These are phyloP conservation scores for Tricholaema leucomelas DNA, from an alignment of 2,113 vertebrate genomes.

Conservation along the genomic window DNA sequence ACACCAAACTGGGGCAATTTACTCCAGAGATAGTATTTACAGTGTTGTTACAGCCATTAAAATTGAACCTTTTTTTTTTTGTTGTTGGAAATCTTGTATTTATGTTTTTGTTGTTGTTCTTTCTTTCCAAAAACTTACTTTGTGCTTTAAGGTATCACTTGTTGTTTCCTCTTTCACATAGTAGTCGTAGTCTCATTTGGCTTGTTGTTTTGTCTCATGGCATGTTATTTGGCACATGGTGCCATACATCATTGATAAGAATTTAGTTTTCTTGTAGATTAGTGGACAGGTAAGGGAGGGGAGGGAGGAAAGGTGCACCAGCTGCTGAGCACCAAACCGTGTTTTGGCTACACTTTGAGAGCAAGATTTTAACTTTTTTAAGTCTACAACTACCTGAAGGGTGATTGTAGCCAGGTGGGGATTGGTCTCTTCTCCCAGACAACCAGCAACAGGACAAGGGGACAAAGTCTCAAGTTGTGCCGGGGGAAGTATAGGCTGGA, in stretches of 20 bases:
- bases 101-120: not conserved
- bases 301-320: not conserved
- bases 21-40: not conserved
- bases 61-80: not conserved
- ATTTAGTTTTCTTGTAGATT: not conserved
- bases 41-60: not conserved
- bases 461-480: too few relatives aligned
- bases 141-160: not conserved
- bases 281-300: rapidly evolving
- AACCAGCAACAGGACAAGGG: too few relatives aligned
- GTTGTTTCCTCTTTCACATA: not conserved
- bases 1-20: not conserved
- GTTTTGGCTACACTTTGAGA: not conserved
- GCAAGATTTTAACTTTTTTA: not conserved
- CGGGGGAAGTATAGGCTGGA: too few relatives aligned
- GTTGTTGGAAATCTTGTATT: not conserved
- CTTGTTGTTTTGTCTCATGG: not conserved
- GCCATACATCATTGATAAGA: rapidly evolving
- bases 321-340: not conserved
- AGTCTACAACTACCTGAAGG: too few relatives aligned
- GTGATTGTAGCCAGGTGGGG: too few relatives aligned
- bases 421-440: too few relatives aligned
- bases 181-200: not conserved
- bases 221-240: not conserved
- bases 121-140: not conserved